These are phyloP conservation scores for Endomychus coccineus DNA, from an alignment of 2,888 invertebrate species.

Conservation along the genomic window DNA sequence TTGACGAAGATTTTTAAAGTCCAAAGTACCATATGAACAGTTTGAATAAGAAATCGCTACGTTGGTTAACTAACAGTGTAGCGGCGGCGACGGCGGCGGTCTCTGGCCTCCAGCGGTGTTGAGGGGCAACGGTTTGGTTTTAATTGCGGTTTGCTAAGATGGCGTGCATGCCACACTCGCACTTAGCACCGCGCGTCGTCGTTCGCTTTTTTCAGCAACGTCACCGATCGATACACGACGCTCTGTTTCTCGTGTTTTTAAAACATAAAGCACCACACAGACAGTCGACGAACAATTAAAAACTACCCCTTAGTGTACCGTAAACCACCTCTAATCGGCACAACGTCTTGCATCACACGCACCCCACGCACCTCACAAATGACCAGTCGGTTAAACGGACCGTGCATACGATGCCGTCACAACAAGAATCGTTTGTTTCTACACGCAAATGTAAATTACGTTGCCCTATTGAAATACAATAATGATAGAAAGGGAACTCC, in stretches of 20 bases:
- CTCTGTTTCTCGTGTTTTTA: conserved; percentile 43
- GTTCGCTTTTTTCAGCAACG: conserved; percentile 38
- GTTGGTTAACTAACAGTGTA: no score
- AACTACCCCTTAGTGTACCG: conserved; percentile 28
- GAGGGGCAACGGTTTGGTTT: conserved; percentile 29
- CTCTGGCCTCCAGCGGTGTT: conserved; percentile 20
- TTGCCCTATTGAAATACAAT: no score
- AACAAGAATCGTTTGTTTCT: no score
- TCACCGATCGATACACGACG: conserved; percentile 38
- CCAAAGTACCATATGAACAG: no score
- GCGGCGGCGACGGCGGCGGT: conserved; percentile 18
- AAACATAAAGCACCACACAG: conserved; percentile 40
- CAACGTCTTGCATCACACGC: no score
- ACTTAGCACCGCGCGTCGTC: conserved; percentile 44
- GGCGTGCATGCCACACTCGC: conserved; percentile 47
- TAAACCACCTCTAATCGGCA: conserved; percentile 25
- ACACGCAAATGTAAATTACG: no score
- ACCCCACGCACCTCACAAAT: no score
- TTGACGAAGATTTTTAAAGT: no score
- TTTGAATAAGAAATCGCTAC: no score
- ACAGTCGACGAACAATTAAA: conserved; percentile 32
- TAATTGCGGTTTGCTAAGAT: conserved; percentile 47
- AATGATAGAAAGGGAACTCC: no score
- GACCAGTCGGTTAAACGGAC: no score
- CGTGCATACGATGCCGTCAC: no score